A percentile compares a stretch with the other conserved stretches of the same genome.
Evolutionary conservation across 2,797 vertebrate genomes (phyloP).

Genomic region (Sebastes taczanowskii): DNA sequence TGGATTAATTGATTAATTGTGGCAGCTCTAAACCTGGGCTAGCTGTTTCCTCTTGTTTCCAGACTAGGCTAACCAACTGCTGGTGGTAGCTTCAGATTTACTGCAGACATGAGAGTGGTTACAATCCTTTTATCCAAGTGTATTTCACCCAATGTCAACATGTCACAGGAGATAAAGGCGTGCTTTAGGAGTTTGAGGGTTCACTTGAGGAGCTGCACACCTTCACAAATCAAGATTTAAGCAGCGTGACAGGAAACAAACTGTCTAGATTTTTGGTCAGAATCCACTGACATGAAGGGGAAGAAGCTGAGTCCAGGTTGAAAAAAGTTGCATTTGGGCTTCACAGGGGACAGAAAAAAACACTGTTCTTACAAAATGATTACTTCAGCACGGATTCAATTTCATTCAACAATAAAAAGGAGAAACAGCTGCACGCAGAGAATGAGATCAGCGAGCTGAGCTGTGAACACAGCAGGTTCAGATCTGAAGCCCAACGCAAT

Average conservation of each 20-base stretch:
- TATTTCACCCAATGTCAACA: not conserved
- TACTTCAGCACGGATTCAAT: slow-evolving; percentile 28
- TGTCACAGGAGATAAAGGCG: not conserved
- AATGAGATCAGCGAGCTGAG: slow-evolving; percentile 39
- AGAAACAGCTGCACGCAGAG: slow-evolving; percentile 51
- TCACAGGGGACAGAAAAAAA: not conserved
- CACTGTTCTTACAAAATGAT: slow-evolving; percentile 15
- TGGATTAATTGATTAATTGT: too few species aligned
- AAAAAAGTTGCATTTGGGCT: not conserved
- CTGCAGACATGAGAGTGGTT: not conserved
- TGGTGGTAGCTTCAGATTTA: not conserved
- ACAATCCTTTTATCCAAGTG: not conserved
- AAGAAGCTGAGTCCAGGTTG: not conserved
- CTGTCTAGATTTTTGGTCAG: not conserved
- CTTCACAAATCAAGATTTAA: not conserved
- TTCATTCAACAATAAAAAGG: slow-evolving; percentile 40
- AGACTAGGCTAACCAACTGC: not conserved
- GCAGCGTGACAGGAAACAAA: not conserved
- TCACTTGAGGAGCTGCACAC: not conserved
- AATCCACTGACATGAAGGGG: not conserved
- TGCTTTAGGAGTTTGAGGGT: not conserved
- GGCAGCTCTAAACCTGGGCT: too few species aligned
- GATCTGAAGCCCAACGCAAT: slow-evolving; percentile 45
- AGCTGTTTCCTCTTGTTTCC: too few species aligned
- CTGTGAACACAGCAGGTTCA: slow-evolving; percentile 11